Evolutionary conservation across 2,888 invertebrate species (phyloP).

Genomic region (Lissocephala sabroskyi): DNA sequence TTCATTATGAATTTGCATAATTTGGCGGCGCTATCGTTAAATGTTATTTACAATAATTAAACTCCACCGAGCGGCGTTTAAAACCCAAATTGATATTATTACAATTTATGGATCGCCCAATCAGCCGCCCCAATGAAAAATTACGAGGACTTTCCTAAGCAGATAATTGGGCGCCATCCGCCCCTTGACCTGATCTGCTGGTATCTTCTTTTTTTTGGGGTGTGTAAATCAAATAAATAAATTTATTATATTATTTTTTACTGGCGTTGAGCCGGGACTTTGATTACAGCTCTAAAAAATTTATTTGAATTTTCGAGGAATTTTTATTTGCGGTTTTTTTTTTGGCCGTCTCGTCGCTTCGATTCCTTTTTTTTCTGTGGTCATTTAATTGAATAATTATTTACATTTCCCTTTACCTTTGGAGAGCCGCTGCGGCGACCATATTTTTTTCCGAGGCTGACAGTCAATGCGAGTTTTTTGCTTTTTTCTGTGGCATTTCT

Average conservation of each 20-base stretch:
- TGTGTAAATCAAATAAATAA: slow-evolving; percentile 36
- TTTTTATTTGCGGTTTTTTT: slow-evolving; percentile 53
- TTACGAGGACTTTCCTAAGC: too few species aligned
- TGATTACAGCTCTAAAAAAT: slow-evolving; percentile 11
- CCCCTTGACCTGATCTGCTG: slow-evolving; percentile 3
- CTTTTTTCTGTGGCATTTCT: slow-evolving; percentile 13
- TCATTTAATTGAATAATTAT: slow-evolving; percentile 57
- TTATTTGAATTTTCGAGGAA: background rate
- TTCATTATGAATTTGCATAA: background rate
- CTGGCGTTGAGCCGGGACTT: slow-evolving; percentile 28
- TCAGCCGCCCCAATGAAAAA: too few species aligned
- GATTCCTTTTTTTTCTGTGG: slow-evolving; percentile 33
- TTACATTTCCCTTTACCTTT: too few species aligned
- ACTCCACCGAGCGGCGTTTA: slow-evolving; percentile 15
- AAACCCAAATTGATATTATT: slow-evolving; percentile 26
- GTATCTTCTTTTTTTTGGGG: slow-evolving; percentile 25
- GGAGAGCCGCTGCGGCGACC: too few species aligned
- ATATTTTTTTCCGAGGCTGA: background rate
- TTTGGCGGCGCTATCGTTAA: too few species aligned
- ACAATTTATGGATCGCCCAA: slow-evolving; percentile 25
- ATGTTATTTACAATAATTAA: slow-evolving; percentile 36
- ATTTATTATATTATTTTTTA: slow-evolving; percentile 17
- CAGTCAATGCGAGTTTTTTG: background rate
- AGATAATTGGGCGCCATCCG: too few species aligned
- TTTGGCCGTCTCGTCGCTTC: slow-evolving; percentile 20